Evolutionary conservation across 2,113 vertebrate species (phyloP).

Genomic region (Campylorhamphus procurvoides): DNA sequence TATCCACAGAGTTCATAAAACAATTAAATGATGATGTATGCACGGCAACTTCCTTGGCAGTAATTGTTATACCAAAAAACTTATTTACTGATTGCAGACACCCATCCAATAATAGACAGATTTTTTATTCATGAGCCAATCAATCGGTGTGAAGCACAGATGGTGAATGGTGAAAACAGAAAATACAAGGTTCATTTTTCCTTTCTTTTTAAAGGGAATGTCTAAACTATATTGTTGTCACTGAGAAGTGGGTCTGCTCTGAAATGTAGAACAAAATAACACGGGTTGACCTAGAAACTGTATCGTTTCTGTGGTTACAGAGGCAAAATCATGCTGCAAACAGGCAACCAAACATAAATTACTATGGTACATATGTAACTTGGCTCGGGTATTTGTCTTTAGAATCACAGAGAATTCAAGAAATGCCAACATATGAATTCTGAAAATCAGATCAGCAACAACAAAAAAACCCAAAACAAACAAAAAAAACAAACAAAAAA

Average conservation of each 20-base stretch:
- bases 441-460: not conserved
- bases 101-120: not conserved
- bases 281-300: slow-evolving; percentile 46
- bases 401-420: not conserved
- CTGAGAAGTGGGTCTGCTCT: slow-evolving; percentile 8
- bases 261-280: slow-evolving; percentile 51
- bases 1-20: not conserved
- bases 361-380: not conserved
- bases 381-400: not conserved
- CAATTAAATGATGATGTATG: not conserved
- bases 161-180: not conserved
- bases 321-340: slow-evolving; percentile 27
- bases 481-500: not conserved
- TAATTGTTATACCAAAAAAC: not conserved
- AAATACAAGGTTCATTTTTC: not conserved
- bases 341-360: not conserved
- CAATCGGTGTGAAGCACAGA: not conserved
- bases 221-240: not conserved
- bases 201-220: not conserved
- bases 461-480: not conserved
- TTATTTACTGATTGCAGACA: slow-evolving; percentile 16
- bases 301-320: slow-evolving; percentile 40
- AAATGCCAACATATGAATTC: not conserved
- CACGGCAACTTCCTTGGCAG: not conserved
- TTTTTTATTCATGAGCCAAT: slow-evolving; percentile 17